These are phyloP conservation scores for Corythornis vintsioides DNA, from an alignment of 2,113 vertebrate genomes.

Conservation along the genomic window DNA sequence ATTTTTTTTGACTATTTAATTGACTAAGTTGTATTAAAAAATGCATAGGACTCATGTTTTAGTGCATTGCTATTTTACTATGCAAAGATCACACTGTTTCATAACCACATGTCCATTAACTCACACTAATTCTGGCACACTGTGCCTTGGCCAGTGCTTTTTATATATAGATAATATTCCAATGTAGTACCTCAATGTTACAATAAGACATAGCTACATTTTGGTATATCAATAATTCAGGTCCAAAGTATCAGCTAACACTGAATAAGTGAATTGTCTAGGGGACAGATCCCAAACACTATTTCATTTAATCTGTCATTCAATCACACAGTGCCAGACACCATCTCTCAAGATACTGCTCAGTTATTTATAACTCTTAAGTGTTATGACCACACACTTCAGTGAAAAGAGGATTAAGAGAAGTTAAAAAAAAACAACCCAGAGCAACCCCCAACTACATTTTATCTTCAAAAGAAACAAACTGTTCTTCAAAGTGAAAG, in stretches of 20 bases:
- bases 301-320: neutral
- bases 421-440: neutral
- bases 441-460: neutral
- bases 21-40: neutral
- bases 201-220: neutral
- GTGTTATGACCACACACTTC: neutral
- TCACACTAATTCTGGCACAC: neutral
- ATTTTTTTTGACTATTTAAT: neutral
- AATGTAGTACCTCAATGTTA: neutral
- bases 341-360: neutral
- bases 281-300: neutral
- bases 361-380: neutral
- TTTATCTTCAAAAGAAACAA: neutral
- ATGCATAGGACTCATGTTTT: neutral
- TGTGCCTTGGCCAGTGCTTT: neutral
- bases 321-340: neutral
- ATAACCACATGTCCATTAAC: neutral
- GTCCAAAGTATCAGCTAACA: neutral
- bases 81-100: neutral
- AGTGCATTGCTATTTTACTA: neutral
- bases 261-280: neutral
- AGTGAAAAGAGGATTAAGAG: neutral
- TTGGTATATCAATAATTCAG: neutral
- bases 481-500: neutral
- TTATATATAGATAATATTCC: neutral